A percentile compares a stretch with the other conserved stretches of the same genome.
Conservation (phyloP, 2,888 invertebrate species). For the Muschampia plurimacula region DNA sequence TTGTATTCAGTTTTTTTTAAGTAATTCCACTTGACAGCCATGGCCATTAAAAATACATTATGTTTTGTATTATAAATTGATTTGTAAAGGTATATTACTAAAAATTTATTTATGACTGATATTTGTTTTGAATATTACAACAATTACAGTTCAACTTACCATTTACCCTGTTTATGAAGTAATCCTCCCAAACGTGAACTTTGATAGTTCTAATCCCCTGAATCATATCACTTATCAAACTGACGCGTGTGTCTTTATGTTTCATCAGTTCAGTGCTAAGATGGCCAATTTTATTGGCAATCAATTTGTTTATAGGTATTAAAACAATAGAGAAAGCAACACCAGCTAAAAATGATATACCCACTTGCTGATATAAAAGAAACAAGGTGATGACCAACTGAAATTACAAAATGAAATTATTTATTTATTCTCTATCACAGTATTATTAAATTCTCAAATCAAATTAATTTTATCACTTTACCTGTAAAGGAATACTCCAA, state of each 20-base stretch:
- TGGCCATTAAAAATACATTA: too few relatives aligned
- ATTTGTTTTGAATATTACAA: too few relatives aligned
- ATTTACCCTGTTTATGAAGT: conserved; percentile 90
- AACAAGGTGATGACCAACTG: conserved; percentile 93
- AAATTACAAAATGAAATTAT: conserved; percentile 7
- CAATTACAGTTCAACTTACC: conserved; percentile 66
- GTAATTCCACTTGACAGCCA: too few relatives aligned
- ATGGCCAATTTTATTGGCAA: conserved; percentile 95
- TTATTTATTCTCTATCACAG: background rate
- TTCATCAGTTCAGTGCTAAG: conserved; percentile 95
- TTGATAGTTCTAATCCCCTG: conserved; percentile 96
- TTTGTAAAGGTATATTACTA: too few relatives aligned
- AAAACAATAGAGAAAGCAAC: conserved; percentile 93
- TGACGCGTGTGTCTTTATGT: conserved; percentile 95
- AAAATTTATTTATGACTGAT: too few relatives aligned
- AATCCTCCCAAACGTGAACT: conserved; percentile 96
- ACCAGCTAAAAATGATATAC: conserved; percentile 96
- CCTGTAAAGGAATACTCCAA: conserved; percentile 98
- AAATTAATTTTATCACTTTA: conserved; percentile 55
- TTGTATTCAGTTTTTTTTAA: too few relatives aligned
- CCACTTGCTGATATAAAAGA: conserved; percentile 95
- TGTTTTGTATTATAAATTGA: too few relatives aligned
- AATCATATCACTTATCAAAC: conserved; percentile 94
- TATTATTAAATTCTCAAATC: background rate
- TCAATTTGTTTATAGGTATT: conserved; percentile 96